Evolutionary conservation across 2,113 vertebrate genomes (phyloP).

Genomic region (Sturnus vulgaris): DNA sequence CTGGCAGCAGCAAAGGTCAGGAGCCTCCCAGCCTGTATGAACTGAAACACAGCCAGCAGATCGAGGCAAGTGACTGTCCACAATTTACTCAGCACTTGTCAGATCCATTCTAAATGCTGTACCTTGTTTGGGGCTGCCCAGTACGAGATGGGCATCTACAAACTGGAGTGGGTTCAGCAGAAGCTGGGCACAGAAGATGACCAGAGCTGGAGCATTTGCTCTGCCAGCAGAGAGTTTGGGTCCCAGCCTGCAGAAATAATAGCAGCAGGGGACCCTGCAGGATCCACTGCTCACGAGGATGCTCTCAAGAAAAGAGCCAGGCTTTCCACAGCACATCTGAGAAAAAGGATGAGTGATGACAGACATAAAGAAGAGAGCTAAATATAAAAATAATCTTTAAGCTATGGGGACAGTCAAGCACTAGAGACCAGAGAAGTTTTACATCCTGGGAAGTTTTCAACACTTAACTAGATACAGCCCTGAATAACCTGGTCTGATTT

Average conservation of each 20-base stretch:
- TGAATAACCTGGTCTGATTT: background rate
- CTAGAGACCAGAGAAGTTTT: background rate
- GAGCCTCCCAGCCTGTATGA: background rate
- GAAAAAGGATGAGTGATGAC: background rate
- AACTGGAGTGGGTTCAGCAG: background rate
- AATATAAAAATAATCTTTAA: background rate
- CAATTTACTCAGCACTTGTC: background rate
- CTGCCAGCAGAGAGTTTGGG: background rate
- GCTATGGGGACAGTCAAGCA: background rate
- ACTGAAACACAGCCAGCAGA: background rate
- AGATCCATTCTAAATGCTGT: background rate
- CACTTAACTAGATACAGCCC: background rate
- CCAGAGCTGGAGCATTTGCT: background rate
- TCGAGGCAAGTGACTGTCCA: background rate
- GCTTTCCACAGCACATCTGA: background rate
- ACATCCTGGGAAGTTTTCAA: background rate
- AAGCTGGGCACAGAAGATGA: background rate
- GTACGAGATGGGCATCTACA: accelerated
- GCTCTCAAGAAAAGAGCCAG: background rate
- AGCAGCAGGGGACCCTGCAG: background rate
- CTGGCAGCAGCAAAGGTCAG: background rate
- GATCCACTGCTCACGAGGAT: background rate
- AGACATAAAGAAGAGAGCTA: background rate
- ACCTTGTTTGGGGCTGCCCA: background rate
- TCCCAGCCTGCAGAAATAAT: background rate